Evolutionary conservation across 2,888 invertebrate species (phyloP), one percentile per base, ranked within the genome.

Genomic region (Acholoe squamosa): DNA sequence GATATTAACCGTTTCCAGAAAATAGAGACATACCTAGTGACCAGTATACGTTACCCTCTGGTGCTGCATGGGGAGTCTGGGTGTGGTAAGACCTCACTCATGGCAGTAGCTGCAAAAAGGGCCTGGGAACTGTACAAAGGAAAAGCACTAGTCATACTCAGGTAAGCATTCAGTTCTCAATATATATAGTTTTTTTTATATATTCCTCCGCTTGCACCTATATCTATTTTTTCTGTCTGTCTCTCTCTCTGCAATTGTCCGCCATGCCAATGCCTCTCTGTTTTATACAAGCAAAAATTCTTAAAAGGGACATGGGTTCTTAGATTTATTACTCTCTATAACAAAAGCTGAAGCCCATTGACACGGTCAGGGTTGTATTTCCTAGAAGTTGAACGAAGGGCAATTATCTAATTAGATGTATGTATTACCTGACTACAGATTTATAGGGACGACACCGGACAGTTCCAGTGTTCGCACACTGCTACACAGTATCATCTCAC

Each of bases 41-140:
- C 89, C 19, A 93, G 93, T 25, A 89, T 91, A 96, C 96, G 52
- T 96, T 96, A 92, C 33, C 98, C 98, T 0, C 96, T 98, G 91
- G 97, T 98, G 22, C 96, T 98, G 91, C 97, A 97, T 91, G 98
- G 98, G 0, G 97, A 97, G 43, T 97, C 97, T n/a, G 98, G 98
- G 16, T 97, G 97, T 95, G 98, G 98, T 0, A 98, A 98, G 96
- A 98, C 98, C 5, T 97, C 98, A 0, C 96, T 98, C 12, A 96
- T 98, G 67, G 97, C 98, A 0, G 97, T 97, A 92, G 97, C 97
- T 16, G 97, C 97, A 7, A 92, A 92, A 34, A 86, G 92, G 51
- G 92, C 93, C 10, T 92, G 92, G 91, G 54, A 86, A 12, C 86
- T 86, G 10, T 54, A 86, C 54, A 54, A 52, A 31, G 86, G 86